Percentiles rank a stretch among this genome's conserved stretches.
Evolutionary conservation across 2,888 invertebrate species (phyloP).

Genomic region (Zelleria hepariella): DNA sequence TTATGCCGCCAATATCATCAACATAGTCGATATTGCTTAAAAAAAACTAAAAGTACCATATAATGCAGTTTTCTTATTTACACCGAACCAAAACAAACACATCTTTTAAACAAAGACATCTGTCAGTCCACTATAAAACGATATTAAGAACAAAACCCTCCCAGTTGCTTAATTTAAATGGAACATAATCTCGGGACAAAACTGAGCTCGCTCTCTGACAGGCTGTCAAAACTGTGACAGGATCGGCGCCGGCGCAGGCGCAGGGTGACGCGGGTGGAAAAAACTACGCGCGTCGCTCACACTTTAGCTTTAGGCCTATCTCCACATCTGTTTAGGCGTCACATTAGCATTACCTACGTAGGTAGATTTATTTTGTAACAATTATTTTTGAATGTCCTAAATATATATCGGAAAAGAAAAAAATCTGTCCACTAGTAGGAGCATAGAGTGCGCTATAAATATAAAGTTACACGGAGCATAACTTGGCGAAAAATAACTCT

Average conservation of each 20-base stretch:
- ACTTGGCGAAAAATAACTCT: no score
- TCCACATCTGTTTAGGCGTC: not conserved
- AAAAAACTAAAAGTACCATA: no score
- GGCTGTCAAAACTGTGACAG: constrained; percentile 54
- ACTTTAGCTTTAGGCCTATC: constrained; percentile 1
- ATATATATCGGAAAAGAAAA: no score
- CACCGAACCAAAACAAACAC: no score
- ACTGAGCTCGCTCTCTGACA: constrained; percentile 13
- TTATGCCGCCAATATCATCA: no score
- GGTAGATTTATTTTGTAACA: not conserved
- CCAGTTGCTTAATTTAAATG: constrained; percentile 2
- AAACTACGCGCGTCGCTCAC: constrained; percentile 13
- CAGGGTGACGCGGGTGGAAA: constrained; percentile 34
- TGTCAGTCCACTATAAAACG: not conserved
- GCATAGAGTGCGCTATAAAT: no score
- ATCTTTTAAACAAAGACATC: not conserved
- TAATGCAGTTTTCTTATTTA: no score
- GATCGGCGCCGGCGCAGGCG: constrained; percentile 41
- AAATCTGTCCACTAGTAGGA: no score
- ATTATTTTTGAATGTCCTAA: not conserved
- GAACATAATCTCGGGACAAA: constrained; percentile 4
- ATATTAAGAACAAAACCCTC: not conserved
- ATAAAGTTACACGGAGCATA: no score
- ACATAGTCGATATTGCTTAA: no score
- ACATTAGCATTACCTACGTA: not conserved